Base-by-base conservation (phyloP, 2,797 vertebrate species). In the Nannoperca australis region DNA sequence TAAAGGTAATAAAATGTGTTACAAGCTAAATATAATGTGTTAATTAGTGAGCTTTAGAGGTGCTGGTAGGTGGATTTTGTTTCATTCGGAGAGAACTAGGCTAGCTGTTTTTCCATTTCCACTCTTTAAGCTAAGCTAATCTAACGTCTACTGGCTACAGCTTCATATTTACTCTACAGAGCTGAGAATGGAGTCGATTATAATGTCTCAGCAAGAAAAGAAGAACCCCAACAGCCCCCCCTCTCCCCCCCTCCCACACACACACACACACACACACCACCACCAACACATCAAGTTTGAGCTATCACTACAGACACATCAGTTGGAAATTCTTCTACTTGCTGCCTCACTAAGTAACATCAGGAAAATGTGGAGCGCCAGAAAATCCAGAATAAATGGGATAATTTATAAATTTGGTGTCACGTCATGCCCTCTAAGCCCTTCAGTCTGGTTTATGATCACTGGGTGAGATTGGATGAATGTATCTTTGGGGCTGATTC, bases 361-460 rank as follows among this genome's bases (percentile, higher is more conserved):
- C 82, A 93, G 86, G 82, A 88, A 90, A 89, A 87, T 34, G 68
- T 17, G 2, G 44, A 69, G 72, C 18, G 56, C 66, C 79, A 86
- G 76, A 76, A 84, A 83, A 82, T 78, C 62, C 73, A 38, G 79
- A 85, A 87, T 91, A 90, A 92, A 91, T 81, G 78, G 86, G 80
- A 89, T 85, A 83, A 86, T 89, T 90, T 90, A 89, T 85, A 83
- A 85, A 88, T 88, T 76, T 65, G 56, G 68, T 88, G 78, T 84
- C 84, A 73, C 71, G 76, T 89, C 85, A 84, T 91, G 84, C 75
- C 73, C 84, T 82, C 55, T 59, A 70, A 88, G 88, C 77, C 77
- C 81, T 83, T 88, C 83, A 79, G 84, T 83, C 76, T 87, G 83
- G 76, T 92, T 93, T 90, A 92, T 86, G 90, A 88, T 91, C 88